Evolutionary conservation across 2,797 vertebrate genomes (phyloP).

Genomic region (Arvicola amphibius): DNA sequence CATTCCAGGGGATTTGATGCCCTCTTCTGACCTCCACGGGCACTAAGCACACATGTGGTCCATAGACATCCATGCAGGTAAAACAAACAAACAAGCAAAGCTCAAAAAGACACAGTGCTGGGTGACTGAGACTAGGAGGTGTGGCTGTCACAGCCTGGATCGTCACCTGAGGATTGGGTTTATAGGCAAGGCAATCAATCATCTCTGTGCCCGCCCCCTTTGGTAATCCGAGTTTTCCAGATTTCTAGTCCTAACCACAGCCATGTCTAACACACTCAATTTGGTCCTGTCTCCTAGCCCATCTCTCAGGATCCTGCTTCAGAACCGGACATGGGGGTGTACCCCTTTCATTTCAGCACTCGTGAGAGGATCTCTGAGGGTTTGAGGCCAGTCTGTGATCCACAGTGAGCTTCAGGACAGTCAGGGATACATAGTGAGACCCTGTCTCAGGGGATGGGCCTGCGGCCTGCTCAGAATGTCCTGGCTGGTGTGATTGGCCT

Average conservation of each 20-base stretch:
- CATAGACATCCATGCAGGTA: neutral
- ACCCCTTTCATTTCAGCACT: neutral
- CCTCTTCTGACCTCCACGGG: neutral
- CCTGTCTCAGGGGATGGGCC: neutral
- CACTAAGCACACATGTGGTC: neutral
- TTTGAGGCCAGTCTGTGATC: no score
- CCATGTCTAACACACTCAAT: neutral
- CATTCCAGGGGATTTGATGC: neutral
- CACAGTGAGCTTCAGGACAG: no score
- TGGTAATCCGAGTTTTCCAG: neutral
- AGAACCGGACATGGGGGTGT: no score
- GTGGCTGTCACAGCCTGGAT: neutral
- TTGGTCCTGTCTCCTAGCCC: neutral
- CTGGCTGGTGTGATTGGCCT: neutral
- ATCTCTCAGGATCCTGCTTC: neutral
- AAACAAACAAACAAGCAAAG: neutral
- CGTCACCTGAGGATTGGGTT: neutral
- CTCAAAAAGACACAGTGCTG: neutral
- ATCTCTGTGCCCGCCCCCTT: neutral
- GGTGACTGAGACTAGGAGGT: neutral
- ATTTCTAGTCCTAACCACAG: neutral
- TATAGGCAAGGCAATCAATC: neutral
- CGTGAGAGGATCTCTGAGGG: no score
- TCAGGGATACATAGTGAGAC: neutral
- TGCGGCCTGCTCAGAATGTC: neutral